Evolutionary conservation across 2,797 vertebrate genomes (phyloP).

Genomic region (Helicolenus hilgendorfi): DNA sequence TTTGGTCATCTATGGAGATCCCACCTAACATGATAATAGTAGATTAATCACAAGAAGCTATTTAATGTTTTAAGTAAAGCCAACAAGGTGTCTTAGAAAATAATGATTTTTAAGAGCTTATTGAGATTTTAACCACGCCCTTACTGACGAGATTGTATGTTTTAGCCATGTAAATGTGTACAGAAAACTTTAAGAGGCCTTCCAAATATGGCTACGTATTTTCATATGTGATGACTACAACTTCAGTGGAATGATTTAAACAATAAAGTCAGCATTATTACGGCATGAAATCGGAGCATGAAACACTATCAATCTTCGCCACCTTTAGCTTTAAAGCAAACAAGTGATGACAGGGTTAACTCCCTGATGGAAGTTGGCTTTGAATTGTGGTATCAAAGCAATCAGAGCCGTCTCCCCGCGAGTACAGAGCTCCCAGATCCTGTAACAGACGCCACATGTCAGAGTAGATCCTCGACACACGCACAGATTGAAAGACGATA

Average conservation of each 20-base stretch:
- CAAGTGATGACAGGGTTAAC: slow-evolving; percentile 14
- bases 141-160: slow-evolving; percentile 56
- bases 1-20: slow-evolving; percentile 45
- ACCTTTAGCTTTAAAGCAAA: slow-evolving; percentile 29
- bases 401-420: slow-evolving; percentile 35
- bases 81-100: slow-evolving; percentile 57
- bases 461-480: slow-evolving; percentile 7
- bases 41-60: slow-evolving; percentile 43
- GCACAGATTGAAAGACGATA: neutral
- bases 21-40: slow-evolving; percentile 32
- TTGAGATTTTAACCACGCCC: slow-evolving; percentile 59
- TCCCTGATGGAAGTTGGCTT: slow-evolving; percentile 14
- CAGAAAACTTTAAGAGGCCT: slow-evolving; percentile 72
- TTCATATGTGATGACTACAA: slow-evolving; percentile 62
- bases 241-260: slow-evolving; percentile 36
- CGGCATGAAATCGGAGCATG: slow-evolving; percentile 66
- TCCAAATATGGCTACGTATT: slow-evolving; percentile 53
- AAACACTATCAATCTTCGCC: slow-evolving; percentile 33
- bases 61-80: slow-evolving; percentile 42
- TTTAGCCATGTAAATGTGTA: slow-evolving; percentile 73
- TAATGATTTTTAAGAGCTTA: slow-evolving; percentile 33
- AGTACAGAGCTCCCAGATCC: slow-evolving; percentile 41
- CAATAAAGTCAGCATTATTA: slow-evolving; percentile 36
- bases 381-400: slow-evolving; percentile 46
- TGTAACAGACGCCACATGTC: slow-evolving; percentile 28